Conservation (phyloP, 2,888 invertebrate species). For the Acronicta psi region DNA sequence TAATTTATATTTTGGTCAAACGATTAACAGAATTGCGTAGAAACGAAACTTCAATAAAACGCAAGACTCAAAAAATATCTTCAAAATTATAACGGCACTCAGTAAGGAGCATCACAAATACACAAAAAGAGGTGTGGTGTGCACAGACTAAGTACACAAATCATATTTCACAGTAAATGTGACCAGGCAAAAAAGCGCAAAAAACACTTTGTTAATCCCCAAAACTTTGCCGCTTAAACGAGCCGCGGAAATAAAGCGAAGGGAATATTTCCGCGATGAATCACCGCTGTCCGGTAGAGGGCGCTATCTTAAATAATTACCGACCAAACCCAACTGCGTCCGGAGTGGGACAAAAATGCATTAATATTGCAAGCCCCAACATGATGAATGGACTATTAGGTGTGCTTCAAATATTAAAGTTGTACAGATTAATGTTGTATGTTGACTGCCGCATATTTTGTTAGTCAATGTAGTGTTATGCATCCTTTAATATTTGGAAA, state of each 20-base stretch:
- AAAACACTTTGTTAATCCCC: slow-evolving; percentile 19
- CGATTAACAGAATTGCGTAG: too few relatives aligned
- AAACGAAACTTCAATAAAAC: too few relatives aligned
- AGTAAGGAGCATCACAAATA: neutral
- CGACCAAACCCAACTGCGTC: slow-evolving; percentile 22
- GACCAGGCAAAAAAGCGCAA: slow-evolving; percentile 7
- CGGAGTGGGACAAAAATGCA: slow-evolving; percentile 56
- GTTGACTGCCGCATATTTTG: slow-evolving; percentile 6
- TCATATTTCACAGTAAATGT: slow-evolving; percentile 6
- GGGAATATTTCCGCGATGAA: slow-evolving; percentile 48
- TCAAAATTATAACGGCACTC: too few relatives aligned
- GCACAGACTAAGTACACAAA: neutral
- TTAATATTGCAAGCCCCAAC: slow-evolving; percentile 50
- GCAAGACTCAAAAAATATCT: too few relatives aligned
- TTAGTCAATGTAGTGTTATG: neutral
- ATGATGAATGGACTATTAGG: slow-evolving; percentile 43
- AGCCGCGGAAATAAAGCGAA: slow-evolving; percentile 27
- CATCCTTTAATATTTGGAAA: neutral
- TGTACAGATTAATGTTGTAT: slow-evolving; percentile 12
- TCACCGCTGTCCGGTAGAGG: slow-evolving; percentile 46
- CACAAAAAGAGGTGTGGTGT: neutral
- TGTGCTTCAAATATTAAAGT: slow-evolving; percentile 31
- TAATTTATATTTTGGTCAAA: too few relatives aligned
- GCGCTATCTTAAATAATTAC: slow-evolving; percentile 59
- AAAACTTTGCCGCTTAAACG: slow-evolving; percentile 18